These are phyloP conservation scores for Dyspetes luteomarginatus DNA, from an alignment of 2,888 invertebrate species.

Conservation along the genomic window DNA sequence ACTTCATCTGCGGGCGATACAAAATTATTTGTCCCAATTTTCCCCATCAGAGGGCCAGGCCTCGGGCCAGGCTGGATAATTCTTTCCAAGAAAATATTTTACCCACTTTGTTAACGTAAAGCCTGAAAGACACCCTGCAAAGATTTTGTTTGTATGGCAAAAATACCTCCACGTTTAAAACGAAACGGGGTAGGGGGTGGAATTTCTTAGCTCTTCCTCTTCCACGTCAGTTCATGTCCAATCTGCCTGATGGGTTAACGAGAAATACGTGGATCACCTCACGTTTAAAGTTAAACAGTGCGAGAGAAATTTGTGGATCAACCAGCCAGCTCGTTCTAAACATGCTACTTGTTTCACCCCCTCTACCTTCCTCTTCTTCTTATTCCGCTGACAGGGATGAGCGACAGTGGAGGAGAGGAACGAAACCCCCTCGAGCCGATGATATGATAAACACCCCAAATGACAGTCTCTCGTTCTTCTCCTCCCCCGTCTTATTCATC, in stretches of 20 bases:
- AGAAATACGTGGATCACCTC: constrained; percentile 17
- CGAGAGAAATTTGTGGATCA: constrained; percentile 39
- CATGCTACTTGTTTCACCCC: not conserved
- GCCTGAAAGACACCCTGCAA: not conserved
- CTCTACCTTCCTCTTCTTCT: constrained; percentile 4
- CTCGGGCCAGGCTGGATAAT: no score
- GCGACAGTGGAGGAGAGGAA: constrained; percentile 52
- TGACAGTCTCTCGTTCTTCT: constrained; percentile 72
- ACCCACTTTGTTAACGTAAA: not conserved
- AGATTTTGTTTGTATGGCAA: not conserved
- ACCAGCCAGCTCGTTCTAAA: constrained; percentile 14
- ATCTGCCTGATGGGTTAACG: constrained; percentile 35
- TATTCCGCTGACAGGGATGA: constrained; percentile 11
- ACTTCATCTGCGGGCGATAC: no score
- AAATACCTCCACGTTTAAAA: constrained; percentile 1
- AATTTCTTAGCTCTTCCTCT: not conserved
- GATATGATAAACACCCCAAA: constrained; percentile 80
- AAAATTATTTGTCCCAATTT: no score
- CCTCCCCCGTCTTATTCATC: constrained; percentile 47
- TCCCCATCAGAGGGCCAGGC: no score
- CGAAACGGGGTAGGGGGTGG: not conserved
- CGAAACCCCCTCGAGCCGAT: constrained; percentile 68
- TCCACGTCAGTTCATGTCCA: constrained; percentile 10
- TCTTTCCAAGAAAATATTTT: not conserved
- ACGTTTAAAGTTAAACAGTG: constrained; percentile 34